A percentile compares a stretch with the other conserved stretches of the same genome.
These are phyloP conservation scores for Sebastes variabilis DNA, from an alignment of 2,797 vertebrate species.

Conservation along the genomic window DNA sequence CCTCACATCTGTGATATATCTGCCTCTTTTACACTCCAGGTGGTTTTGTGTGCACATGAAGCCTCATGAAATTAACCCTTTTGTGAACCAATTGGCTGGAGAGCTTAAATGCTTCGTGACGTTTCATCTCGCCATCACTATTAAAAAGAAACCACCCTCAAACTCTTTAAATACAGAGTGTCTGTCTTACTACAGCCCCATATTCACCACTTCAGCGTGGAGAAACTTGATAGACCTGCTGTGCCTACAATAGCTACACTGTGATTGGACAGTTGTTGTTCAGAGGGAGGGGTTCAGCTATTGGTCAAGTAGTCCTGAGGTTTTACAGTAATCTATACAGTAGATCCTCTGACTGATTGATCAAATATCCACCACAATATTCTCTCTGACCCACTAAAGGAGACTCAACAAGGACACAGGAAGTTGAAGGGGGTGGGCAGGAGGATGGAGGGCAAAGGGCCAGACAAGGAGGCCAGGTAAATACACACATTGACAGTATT, in stretches of 20 bases:
- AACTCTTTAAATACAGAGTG: not conserved
- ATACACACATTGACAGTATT: not conserved
- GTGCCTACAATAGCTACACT: not conserved
- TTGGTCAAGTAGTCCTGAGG: not conserved
- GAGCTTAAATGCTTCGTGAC: too few species aligned
- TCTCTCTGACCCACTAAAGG: slow-evolving; percentile 7
- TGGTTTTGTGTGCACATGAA: too few species aligned
- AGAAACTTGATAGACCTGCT: not conserved
- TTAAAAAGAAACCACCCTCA: not conserved
- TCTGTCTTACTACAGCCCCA: not conserved
- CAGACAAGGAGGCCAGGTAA: not conserved
- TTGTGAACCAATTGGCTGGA: too few species aligned
- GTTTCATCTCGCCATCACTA: too few species aligned
- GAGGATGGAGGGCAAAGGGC: not conserved
- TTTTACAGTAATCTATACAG: not conserved
- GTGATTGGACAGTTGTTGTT: not conserved
- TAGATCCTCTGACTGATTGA: not conserved
- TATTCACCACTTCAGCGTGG: not conserved
- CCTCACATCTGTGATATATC: too few species aligned
- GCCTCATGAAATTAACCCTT: too few species aligned
- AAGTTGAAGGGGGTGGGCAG: slow-evolving; percentile 1
- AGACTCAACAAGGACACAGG: slow-evolving; percentile 18
- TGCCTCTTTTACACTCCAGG: too few species aligned
- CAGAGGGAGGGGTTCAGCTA: not conserved
- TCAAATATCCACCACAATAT: slow-evolving; percentile 1